Base-by-base conservation (phyloP, 1,140 invertebrate species). In the Drosophila sechellia region DNA sequence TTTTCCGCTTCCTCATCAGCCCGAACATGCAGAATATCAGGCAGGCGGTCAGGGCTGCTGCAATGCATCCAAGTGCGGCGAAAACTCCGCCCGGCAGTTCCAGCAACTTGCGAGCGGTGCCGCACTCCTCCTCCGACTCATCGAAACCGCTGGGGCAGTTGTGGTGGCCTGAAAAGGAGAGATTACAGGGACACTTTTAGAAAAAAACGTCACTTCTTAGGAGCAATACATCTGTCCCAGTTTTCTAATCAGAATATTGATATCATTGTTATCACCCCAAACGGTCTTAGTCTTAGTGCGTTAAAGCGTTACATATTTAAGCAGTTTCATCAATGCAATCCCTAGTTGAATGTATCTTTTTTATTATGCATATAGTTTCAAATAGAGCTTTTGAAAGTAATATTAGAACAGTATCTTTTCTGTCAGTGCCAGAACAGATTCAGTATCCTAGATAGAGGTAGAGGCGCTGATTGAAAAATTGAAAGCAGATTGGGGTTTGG, bases 61-160 rank as follows among this genome's bases (percentile, higher is more conserved):
- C 93, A 37, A 93, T 93, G 73, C 92, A 93, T n/a, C 94, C 94
- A 22, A 94, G 71, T 15, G 94, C 93, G 10, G 94, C 93, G 77
- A 93, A 93, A 4, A 93, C 90, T 42, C 92, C 94, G 46, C 92
- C 94, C 75, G 93, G 91, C 70, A 93, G 75, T 48, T 93, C 92
- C 42, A 93, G 90, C 55, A 93, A 80, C 65, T 92, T 92, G 3
- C 93, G 90, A n/a, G 93, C 93, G 6, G 94, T 95, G 34, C 95
- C 95, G 85, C 95, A 96, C 71, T 96, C 94, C 20, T 94, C 93
- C 78, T 95, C 95, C 27, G 94, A 94, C 92, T 98, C 97, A 84
- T 97, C 96, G 81, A 95, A 96, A 10, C 96, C 96, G 5, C 96
- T 97, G 15, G 97, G 97, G 90, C 97, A 97, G 92, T 97, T 96